Percentiles rank a stretch among this genome's conserved stretches.
phyloP scores from a whole-genome alignment of 2,888 invertebrate genomes.

The Chromoteleia sp. region DNA sequence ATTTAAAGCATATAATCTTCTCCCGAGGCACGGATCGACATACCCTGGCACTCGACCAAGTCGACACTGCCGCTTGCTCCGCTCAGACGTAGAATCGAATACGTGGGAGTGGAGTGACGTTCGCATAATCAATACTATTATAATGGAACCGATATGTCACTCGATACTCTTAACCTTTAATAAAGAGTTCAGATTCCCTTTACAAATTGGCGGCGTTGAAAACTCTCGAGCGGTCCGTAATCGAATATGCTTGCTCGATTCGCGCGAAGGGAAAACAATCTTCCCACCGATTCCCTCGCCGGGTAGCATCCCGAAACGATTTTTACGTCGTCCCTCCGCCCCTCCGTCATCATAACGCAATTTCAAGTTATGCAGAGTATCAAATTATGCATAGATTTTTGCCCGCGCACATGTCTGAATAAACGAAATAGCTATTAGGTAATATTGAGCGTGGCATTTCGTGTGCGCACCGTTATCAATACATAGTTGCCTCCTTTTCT shows the following conservation, averaged over 20 bases:
- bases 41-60: constrained; percentile 71
- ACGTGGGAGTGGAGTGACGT: constrained; percentile 70
- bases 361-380: too few species aligned
- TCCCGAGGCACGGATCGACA: constrained; percentile 74
- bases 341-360: too few species aligned
- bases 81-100: constrained; percentile 64
- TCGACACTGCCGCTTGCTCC: constrained; percentile 68
- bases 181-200: constrained; percentile 33
- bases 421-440: constrained; percentile 83
- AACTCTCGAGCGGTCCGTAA: constrained; percentile 7
- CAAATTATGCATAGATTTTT: constrained; percentile 77
- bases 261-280: too few species aligned
- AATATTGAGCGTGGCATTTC: constrained; percentile 82
- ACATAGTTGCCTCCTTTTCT: constrained; percentile 73
- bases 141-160: constrained; percentile 50
- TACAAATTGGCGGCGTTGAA: constrained; percentile 33
- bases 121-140: constrained; percentile 58
- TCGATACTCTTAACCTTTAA: constrained; percentile 42
- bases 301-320: constrained; percentile 2
- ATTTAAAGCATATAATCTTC: constrained; percentile 85
- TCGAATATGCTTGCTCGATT: too few species aligned
- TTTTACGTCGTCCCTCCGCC: constrained; percentile 22
- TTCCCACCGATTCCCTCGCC: too few species aligned
- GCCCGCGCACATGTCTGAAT: constrained; percentile 71
- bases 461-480: constrained; percentile 75